These are phyloP conservation scores for Nebria brevicollis DNA, from an alignment of 2,888 invertebrate genomes.

Conservation along the genomic window DNA sequence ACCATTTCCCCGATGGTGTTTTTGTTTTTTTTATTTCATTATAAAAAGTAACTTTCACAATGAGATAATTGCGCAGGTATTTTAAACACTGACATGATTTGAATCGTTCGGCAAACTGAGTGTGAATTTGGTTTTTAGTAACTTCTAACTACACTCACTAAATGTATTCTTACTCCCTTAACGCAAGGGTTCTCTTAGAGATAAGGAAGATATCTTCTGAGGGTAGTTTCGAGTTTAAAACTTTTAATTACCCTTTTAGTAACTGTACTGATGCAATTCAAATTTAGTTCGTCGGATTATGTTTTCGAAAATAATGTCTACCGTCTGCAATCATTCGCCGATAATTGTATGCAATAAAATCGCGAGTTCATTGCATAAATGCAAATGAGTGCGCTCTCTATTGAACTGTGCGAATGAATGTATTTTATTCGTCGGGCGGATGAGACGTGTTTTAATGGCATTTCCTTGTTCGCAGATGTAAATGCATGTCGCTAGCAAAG, in stretches of 20 bases:
- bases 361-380: not conserved
- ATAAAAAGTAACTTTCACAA: not conserved
- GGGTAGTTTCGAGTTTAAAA: too few species aligned
- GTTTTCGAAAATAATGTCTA: not conserved
- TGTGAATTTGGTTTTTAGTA: too few species aligned
- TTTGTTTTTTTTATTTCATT: not conserved
- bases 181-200: too few species aligned
- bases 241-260: too few species aligned
- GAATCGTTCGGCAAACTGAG: too few species aligned
- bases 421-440: not conserved
- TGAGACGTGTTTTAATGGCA: conserved; percentile 4
- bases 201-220: too few species aligned
- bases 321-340: not conserved
- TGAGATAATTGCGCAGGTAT: not conserved
- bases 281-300: too few species aligned
- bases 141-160: too few species aligned
- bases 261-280: too few species aligned
- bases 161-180: too few species aligned
- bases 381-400: not conserved
- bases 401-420: not conserved
- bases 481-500: not conserved
- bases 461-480: conserved; percentile 21
- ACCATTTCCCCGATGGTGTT: not conserved
- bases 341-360: not conserved
- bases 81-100: not conserved